Evolutionary conservation across 2,113 vertebrate species (phyloP).

Genomic region (Pleuronectes platessa): DNA sequence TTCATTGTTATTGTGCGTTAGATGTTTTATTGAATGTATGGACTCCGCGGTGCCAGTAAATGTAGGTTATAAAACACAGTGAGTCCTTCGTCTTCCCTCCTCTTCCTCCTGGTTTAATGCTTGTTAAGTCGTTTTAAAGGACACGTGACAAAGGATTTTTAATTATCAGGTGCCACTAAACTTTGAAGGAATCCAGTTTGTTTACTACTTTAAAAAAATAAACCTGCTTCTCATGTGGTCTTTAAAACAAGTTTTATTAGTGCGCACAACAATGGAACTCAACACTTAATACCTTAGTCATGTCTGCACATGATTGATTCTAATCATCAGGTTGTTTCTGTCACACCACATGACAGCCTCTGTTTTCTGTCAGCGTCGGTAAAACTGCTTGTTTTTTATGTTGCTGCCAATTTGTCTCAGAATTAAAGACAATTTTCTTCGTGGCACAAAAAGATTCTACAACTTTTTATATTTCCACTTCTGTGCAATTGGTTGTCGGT

Average conservation of each 20-base stretch:
- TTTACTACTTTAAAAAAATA: too few relatives aligned
- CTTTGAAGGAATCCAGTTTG: too few relatives aligned
- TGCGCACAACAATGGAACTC: not conserved
- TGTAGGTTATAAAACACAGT: not conserved
- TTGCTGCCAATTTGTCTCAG: too few relatives aligned
- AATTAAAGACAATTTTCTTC: too few relatives aligned
- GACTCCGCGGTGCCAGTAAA: not conserved
- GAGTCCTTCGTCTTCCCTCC: too few relatives aligned
- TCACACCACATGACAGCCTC: not conserved
- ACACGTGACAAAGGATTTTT: too few relatives aligned
- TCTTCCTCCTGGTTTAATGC: not conserved
- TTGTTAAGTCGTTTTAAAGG: too few relatives aligned
- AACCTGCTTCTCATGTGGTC: not conserved
- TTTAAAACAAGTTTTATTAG: not conserved
- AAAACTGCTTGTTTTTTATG: conserved; percentile 5
- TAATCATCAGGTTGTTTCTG: not conserved
- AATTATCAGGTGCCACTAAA: too few relatives aligned
- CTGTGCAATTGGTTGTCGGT: too few relatives aligned
- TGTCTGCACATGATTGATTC: not conserved
- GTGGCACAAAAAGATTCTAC: too few relatives aligned
- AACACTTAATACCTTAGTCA: not conserved
- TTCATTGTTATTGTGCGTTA: conserved; percentile 30
- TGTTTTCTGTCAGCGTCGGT: not conserved
- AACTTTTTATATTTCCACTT: too few relatives aligned
- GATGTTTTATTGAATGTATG: conserved; percentile 9